phyloP scores from a whole-genome alignment of 2,888 invertebrate genomes.

The Diabrotica balteata region DNA sequence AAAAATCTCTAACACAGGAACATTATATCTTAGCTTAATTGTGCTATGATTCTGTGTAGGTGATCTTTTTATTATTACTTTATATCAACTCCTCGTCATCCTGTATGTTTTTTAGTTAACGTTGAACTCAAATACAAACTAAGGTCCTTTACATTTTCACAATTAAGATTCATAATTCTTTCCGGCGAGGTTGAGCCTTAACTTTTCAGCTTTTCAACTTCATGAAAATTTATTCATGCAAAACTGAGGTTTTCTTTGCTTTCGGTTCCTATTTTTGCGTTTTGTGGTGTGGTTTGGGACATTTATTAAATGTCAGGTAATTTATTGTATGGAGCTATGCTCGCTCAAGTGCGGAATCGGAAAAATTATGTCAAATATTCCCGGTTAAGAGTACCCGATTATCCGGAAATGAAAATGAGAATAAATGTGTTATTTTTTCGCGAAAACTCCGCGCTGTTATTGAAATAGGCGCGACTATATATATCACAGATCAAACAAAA shows the following conservation, averaged over 20 bases:
- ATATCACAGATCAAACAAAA: background rate
- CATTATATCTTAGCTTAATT: too few species aligned
- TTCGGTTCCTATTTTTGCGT: constrained; percentile 33
- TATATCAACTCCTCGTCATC: too few species aligned
- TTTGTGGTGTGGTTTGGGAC: constrained; percentile 26
- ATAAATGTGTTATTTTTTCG: constrained; percentile 19
- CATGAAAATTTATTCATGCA: constrained; percentile 32
- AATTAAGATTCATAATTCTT: constrained; percentile 35
- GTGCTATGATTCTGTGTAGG: too few species aligned
- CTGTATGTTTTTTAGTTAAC: too few species aligned
- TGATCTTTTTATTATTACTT: too few species aligned
- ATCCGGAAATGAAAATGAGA: constrained; percentile 19
- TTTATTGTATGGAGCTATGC: constrained; percentile 26
- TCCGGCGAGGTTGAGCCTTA: constrained; percentile 24
- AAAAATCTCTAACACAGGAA: too few species aligned
- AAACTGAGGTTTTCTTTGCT: constrained; percentile 29
- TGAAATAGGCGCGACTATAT: constrained; percentile 4
- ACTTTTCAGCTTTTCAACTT: constrained; percentile 29
- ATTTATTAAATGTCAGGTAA: constrained; percentile 35
- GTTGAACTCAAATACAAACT: constrained; percentile 17
- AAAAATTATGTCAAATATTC: constrained; percentile 28
- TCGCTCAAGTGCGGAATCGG: constrained; percentile 16
- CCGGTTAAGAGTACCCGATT: constrained; percentile 12
- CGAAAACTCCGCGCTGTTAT: background rate
- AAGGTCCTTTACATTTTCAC: constrained; percentile 24